A percentile compares a stretch with the other conserved stretches of the same genome.
Conservation (phyloP, 2,113 vertebrate species). For the Nothobranchius furzeri region DNA sequence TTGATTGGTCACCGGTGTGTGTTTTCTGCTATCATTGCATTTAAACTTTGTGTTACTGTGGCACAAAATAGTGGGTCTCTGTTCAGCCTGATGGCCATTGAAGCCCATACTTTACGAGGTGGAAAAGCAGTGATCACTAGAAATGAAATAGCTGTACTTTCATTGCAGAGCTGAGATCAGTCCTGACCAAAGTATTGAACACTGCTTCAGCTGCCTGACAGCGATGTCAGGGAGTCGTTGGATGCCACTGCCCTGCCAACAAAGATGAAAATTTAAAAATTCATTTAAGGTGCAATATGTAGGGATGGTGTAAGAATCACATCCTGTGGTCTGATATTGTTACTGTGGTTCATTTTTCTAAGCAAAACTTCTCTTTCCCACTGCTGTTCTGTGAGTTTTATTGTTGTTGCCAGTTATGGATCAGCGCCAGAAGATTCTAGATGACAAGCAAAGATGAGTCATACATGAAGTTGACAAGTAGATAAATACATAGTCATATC, state of each 20-base stretch:
- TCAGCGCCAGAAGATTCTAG: too few relatives aligned
- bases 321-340: too few relatives aligned
- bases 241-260: conserved; percentile 18
- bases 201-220: conserved; percentile 17
- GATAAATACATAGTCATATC: too few relatives aligned
- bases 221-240: conserved; percentile 31
- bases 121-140: conserved; percentile 59
- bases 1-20: conserved; percentile 2
- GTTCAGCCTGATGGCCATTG: conserved; percentile 38
- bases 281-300: too few relatives aligned
- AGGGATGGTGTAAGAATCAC: too few relatives aligned
- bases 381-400: too few relatives aligned
- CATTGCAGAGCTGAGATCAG: conserved; percentile 42
- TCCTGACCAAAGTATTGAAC: conserved; percentile 52
- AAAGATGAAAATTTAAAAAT: conserved; percentile 2
- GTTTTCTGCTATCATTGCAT: conserved; percentile 1
- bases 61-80: conserved; percentile 32
- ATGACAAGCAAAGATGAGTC: too few relatives aligned
- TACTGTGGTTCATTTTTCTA: too few relatives aligned
- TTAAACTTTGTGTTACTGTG: neutral
- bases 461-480: too few relatives aligned
- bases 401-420: too few relatives aligned
- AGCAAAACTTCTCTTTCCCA: too few relatives aligned
- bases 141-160: conserved; percentile 54
- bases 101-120: conserved; percentile 35